These are phyloP conservation scores for Falco columbarius DNA, from an alignment of 2,797 vertebrate genomes.

Conservation along the genomic window DNA sequence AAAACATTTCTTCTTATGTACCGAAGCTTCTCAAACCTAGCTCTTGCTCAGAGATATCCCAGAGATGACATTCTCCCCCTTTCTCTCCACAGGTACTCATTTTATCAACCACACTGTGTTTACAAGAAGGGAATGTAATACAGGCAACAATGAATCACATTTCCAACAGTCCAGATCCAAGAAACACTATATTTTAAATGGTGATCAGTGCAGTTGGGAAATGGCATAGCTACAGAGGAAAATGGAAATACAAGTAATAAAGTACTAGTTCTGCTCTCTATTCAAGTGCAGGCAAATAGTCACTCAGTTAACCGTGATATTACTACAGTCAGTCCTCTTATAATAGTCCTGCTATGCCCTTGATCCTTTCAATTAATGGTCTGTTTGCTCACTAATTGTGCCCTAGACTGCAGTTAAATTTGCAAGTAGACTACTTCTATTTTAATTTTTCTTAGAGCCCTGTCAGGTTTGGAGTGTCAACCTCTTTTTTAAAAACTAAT, in stretches of 20 bases:
- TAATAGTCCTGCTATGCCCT: not conserved
- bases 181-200: not conserved
- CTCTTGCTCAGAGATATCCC: not conserved
- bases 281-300: not conserved
- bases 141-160: not conserved
- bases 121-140: not conserved
- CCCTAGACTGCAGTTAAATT: not conserved
- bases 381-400: not conserved
- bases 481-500: not conserved
- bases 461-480: not conserved
- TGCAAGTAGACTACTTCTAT: not conserved
- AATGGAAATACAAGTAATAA: not conserved
- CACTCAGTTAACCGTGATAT: not conserved
- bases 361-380: not conserved
- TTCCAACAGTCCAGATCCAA: not conserved
- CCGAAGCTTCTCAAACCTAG: rapidly evolving
- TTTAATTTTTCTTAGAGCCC: not conserved
- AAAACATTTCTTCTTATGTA: rapidly evolving
- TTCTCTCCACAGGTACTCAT: not conserved
- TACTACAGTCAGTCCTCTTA: not conserved
- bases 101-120: not conserved
- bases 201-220: not conserved
- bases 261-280: not conserved
- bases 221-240: not conserved
- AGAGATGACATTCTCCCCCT: not conserved